Conservation (phyloP, 2,797 vertebrate species). For the Anabacerthia variegaticeps region DNA sequence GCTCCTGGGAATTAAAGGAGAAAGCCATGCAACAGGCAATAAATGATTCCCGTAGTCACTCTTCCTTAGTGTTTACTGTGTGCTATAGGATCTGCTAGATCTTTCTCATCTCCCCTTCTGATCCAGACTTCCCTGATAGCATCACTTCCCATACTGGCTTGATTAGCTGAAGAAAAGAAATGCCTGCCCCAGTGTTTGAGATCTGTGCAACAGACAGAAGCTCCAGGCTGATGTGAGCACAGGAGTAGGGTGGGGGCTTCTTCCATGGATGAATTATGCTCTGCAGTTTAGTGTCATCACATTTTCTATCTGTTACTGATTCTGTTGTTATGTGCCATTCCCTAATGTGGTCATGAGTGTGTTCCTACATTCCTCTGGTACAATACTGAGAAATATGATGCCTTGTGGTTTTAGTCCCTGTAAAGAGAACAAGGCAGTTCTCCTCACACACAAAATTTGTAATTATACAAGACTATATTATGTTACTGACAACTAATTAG, state of each 20-base stretch:
- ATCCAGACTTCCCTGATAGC: neutral
- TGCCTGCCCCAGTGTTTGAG: neutral
- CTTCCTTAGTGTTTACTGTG: neutral
- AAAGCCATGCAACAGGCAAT: neutral
- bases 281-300: neutral
- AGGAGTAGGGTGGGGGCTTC: neutral
- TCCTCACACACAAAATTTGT: neutral
- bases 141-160: neutral
- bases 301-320: constrained; percentile 15
- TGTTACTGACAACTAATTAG: constrained; percentile 42
- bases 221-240: neutral
- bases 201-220: neutral
- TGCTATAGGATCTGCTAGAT: neutral
- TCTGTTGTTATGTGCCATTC: neutral
- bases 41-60: neutral
- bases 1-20: neutral
- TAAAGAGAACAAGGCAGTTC: constrained; percentile 25
- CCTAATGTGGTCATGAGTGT: neutral
- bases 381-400: constrained; percentile 12
- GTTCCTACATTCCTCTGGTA: constrained; percentile 1
- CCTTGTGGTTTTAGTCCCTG: neutral
- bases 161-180: neutral
- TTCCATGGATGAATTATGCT: neutral
- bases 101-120: neutral
- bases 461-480: neutral